phyloP scores from a whole-genome alignment of 2,888 invertebrate species.

The Scaeva pyrastri region DNA sequence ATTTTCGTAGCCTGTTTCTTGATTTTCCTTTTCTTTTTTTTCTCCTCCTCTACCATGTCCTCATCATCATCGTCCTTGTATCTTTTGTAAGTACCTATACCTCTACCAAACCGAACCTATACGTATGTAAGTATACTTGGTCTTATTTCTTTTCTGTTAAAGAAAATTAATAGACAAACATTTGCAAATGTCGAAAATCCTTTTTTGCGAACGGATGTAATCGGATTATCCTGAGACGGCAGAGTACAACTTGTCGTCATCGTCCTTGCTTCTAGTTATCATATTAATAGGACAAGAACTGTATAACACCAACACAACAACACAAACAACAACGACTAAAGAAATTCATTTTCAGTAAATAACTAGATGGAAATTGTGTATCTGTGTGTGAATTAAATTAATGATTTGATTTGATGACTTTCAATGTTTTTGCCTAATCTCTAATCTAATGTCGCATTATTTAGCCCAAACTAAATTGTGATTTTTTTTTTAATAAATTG shows the following conservation, averaged over 20 bases:
- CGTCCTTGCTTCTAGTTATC: conserved; percentile 15
- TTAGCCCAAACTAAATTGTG: not conserved
- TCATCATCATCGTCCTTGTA: not conserved
- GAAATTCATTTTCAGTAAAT: conserved; percentile 43
- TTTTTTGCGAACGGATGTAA: conserved; percentile 67
- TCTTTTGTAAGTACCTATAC: not conserved
- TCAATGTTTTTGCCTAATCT: conserved; percentile 32
- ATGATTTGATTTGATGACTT: conserved; percentile 39
- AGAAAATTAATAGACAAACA: conserved; percentile 74
- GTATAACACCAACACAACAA: not conserved
- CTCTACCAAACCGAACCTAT: too few species aligned
- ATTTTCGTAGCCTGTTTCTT: conserved; percentile 48
- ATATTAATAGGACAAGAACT: not conserved
- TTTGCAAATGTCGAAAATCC: conserved; percentile 75
- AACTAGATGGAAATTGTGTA: conserved; percentile 35
- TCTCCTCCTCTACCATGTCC: too few species aligned
- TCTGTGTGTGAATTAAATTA: conserved; percentile 34
- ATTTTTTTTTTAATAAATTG: too few species aligned
- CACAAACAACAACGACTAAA: conserved; percentile 6
- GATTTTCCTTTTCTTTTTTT: not conserved
- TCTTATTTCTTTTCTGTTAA: conserved; percentile 28
- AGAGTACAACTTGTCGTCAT: conserved; percentile 30
- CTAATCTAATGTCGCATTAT: conserved; percentile 23
- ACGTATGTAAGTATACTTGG: too few species aligned
- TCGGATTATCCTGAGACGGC: conserved; percentile 67